Percentiles rank a stretch among this genome's conserved stretches.
Conservation (phyloP, 2,113 vertebrate species). For the Lates calcarifer region DNA sequence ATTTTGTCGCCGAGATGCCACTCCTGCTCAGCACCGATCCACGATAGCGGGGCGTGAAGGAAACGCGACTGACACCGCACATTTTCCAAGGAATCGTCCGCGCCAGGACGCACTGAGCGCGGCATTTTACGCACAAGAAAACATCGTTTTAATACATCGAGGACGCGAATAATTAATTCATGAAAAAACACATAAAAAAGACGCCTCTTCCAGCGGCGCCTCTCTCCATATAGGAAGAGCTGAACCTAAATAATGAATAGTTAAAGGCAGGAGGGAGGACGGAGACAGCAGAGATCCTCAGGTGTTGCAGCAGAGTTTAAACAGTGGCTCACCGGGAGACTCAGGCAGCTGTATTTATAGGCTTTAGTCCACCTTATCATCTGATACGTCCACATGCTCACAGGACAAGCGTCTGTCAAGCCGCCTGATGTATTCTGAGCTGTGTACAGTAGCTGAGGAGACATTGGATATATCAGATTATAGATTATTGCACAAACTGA, state of each 20-base stretch:
- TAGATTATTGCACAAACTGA: not conserved
- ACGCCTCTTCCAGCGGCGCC: not conserved
- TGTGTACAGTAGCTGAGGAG: not conserved
- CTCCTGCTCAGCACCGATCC: slow-evolving; percentile 63
- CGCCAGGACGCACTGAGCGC: slow-evolving; percentile 65
- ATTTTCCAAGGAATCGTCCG: slow-evolving; percentile 47
- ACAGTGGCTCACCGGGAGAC: slow-evolving; percentile 15
- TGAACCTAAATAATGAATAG: not conserved
- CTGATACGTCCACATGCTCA: slow-evolving; percentile 37
- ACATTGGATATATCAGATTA: not conserved
- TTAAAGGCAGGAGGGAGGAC: not conserved
- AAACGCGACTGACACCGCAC: slow-evolving; percentile 63
- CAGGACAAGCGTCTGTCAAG: slow-evolving; percentile 8
- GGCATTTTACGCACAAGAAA: slow-evolving; percentile 76
- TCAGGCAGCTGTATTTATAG: slow-evolving; percentile 51
- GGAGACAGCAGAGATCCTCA: slow-evolving; percentile 20
- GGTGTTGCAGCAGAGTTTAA: slow-evolving; percentile 32
- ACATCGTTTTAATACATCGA: slow-evolving; percentile 33
- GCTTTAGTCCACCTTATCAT: slow-evolving; percentile 57
- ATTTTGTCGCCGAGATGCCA: slow-evolving; percentile 76
- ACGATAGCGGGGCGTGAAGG: slow-evolving; percentile 59
- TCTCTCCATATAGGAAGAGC: not conserved
- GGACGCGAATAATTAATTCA: not conserved
- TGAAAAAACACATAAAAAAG: not conserved
- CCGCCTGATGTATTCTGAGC: slow-evolving; percentile 3